Base-by-base conservation (phyloP, 2,888 invertebrate species). In the Pyrrhia umbra region DNA sequence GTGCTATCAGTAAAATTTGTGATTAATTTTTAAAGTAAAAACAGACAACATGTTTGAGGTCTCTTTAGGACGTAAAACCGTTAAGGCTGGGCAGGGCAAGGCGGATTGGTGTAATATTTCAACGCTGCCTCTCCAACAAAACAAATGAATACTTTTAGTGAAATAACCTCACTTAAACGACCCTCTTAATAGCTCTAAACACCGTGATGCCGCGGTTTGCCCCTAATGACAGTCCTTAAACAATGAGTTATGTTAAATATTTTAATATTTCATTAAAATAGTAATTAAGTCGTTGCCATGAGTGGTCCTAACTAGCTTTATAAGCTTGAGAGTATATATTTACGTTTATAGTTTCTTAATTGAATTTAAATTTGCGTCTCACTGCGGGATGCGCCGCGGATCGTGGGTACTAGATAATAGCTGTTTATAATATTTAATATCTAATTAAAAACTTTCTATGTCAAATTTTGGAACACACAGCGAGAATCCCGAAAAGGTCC, bases 341-440 rank as follows among this genome's bases (percentile, higher is more conserved):
- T 85, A 85, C 70, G 84, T 67, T 91, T 85, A 89, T 86, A 69
- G 80, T 63, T 75, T 75, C 63, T 84, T 90, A 88, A 92, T 91
- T 90, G 84, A 80, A 85, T 86, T 89, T 90, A 85, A 88, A 90
- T 92, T 91, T 90, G 89, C 88, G 84, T 84, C 83, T 84, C 90
- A 46, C 92, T 62, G 83, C 87, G 85, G 90, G 92, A 85, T 18
- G 81, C 86, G 79, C 81, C 88, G 84, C 88, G 87, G 87, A 88
- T 90, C 87, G 88, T 87, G 88, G 84, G 72, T 80, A 81, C 66
- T 65, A 77, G 88, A 90, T 90, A 89, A 87, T 80, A 60, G 23
- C 62, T 52, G 68, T 83, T 83, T 80, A 75, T 63, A 77, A 68
- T 67, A 72, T 77, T 82, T 73, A 77, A 81, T 75, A 76, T 77